phyloP scores from a whole-genome alignment of 1,140 invertebrate species.

The Drosophila subpulchrella region DNA sequence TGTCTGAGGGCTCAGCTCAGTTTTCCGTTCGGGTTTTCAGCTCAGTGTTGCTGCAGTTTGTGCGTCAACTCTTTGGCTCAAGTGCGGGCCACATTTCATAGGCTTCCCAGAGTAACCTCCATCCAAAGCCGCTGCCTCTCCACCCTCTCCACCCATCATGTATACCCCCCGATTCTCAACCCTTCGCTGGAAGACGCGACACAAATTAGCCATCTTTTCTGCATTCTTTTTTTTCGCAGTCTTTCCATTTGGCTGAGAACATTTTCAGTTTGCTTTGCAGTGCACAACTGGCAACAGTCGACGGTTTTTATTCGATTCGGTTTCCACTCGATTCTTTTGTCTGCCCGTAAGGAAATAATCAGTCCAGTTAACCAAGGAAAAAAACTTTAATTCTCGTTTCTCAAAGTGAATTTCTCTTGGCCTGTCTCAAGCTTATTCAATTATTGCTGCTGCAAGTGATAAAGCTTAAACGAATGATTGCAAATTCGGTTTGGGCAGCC shows the following conservation, averaged over 20 bases:
- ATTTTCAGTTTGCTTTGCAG: conserved; percentile 72
- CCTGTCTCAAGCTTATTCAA: conserved; percentile 22
- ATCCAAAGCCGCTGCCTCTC: background rate
- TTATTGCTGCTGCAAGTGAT: conserved; percentile 16
- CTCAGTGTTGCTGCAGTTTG: conserved; percentile 40
- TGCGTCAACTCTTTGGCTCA: conserved; percentile 74
- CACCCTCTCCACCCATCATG: background rate
- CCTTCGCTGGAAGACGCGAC: conserved; percentile 37
- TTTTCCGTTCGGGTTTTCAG: conserved; percentile 35
- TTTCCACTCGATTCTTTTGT: conserved; percentile 25
- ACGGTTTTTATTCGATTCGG: conserved; percentile 46
- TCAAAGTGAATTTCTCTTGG: conserved; percentile 15
- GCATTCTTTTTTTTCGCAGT: conserved; percentile 44
- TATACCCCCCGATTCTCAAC: conserved; percentile 17
- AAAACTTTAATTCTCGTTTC: conserved; percentile 19
- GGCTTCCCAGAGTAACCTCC: conserved; percentile 59
- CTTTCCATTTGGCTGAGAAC: conserved; percentile 52
- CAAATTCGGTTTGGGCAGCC: conserved; percentile 20
- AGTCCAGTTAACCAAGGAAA: conserved; percentile 26
- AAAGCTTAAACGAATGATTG: conserved; percentile 20
- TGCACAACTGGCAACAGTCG: conserved; percentile 68
- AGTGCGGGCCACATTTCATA: conserved; percentile 63
- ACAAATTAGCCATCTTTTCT: conserved; percentile 72
- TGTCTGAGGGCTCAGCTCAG: conserved; percentile 55
- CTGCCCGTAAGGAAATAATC: conserved; percentile 23